phyloP scores from a whole-genome alignment of 2,113 vertebrate genomes.

The Synchiropus splendidus region DNA sequence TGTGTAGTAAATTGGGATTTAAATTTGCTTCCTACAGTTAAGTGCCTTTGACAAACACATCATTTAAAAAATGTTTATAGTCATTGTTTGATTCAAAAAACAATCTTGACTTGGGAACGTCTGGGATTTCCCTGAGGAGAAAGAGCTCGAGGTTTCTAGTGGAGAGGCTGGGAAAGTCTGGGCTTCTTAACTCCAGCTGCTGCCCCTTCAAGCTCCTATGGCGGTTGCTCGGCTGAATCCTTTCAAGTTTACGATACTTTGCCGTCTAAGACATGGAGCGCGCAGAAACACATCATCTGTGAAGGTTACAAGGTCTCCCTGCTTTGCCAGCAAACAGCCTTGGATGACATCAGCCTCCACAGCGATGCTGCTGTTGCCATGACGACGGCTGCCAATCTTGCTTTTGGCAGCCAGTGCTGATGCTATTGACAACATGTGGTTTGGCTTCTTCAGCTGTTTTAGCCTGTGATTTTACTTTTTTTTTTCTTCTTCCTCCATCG shows the following conservation, averaged over 20 bases:
- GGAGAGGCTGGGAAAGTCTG: no score
- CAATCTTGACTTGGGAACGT: no score
- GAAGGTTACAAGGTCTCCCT: slow-evolving; percentile 24
- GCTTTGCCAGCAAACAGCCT: slow-evolving; percentile 25
- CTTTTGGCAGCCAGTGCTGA: slow-evolving; percentile 48
- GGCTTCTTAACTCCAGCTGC: neutral
- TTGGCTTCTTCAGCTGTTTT: slow-evolving; percentile 22
- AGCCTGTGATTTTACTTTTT: slow-evolving; percentile 4
- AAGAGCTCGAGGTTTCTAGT: no score
- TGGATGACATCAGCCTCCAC: slow-evolving; percentile 35
- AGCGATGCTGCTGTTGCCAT: slow-evolving; percentile 29
- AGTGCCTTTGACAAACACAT: no score
- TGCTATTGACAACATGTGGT: slow-evolving; percentile 45
- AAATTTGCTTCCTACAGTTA: no score
- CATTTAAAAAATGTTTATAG: no score
- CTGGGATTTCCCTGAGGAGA: no score
- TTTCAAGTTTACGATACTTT: no score
- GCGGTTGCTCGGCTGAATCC: no score
- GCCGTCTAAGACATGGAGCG: neutral
- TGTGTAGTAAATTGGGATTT: no score
- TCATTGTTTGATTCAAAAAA: no score
- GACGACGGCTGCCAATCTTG: slow-evolving; percentile 18
- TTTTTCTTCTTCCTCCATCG: neutral
- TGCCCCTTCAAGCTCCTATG: no score
- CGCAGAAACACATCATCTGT: slow-evolving; percentile 8